phyloP scores from a whole-genome alignment of 2,888 invertebrate species.

The Chesias legatella region DNA sequence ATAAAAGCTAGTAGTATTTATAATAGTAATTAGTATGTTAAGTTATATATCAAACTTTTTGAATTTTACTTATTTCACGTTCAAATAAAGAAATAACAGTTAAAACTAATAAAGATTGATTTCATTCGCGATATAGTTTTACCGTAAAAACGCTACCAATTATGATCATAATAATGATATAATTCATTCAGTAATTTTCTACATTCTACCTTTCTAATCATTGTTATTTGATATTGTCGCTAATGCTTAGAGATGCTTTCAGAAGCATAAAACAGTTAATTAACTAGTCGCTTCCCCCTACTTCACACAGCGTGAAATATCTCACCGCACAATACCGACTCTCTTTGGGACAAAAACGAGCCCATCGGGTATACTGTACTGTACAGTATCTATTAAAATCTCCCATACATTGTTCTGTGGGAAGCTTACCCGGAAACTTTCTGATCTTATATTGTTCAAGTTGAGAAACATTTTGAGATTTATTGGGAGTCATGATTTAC shows the following conservation, averaged over 20 bases:
- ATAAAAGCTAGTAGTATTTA: no score
- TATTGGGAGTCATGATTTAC: slow-evolving; percentile 1
- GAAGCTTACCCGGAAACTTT: slow-evolving; percentile 59
- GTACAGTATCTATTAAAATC: slow-evolving; percentile 38
- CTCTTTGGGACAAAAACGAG: slow-evolving; percentile 38
- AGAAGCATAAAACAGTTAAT: slow-evolving; percentile 17
- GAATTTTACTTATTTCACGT: no score
- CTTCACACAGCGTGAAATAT: slow-evolving; percentile 21
- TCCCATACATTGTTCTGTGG: slow-evolving; percentile 52
- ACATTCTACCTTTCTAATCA: no score
- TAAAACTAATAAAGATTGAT: no score
- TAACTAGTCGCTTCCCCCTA: slow-evolving; percentile 16
- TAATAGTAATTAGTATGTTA: no score
- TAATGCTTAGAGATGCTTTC: neutral
- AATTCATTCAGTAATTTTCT: no score
- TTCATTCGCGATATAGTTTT: no score
- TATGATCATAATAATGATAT: no score
- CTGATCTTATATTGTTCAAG: slow-evolving; percentile 33
- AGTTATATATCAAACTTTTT: no score
- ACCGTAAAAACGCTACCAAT: no score
- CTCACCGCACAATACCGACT: slow-evolving; percentile 41
- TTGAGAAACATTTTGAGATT: slow-evolving; percentile 27
- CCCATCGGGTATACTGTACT: slow-evolving; percentile 33
- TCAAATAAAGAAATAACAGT: no score
- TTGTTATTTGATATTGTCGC: no score